These are phyloP conservation scores for Pristionchus exspectatus DNA, from an alignment of 2,888 invertebrate species.

Conservation along the genomic window DNA sequence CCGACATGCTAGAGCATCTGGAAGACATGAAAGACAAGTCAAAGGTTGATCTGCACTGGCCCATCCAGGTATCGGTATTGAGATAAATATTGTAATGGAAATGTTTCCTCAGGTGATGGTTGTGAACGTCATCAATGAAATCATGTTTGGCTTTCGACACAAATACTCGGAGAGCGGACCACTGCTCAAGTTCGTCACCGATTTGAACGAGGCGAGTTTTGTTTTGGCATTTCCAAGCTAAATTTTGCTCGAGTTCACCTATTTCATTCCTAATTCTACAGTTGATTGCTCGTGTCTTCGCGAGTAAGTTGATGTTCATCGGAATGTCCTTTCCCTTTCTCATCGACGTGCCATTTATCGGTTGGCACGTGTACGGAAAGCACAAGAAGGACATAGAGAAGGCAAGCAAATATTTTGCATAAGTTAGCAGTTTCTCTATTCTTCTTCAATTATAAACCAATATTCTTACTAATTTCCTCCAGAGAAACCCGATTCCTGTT, in stretches of 20 bases:
- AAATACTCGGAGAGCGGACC: constrained; percentile 5
- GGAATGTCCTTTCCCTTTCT: constrained; percentile 29
- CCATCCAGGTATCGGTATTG: background rate
- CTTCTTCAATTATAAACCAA: too few relatives aligned
- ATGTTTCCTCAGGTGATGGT: constrained; percentile 9
- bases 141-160: constrained; percentile 31
- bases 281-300: constrained; percentile 11
- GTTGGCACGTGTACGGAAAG: constrained; percentile 24
- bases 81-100: background rate
- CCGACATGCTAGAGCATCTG: constrained; percentile 17
- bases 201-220: constrained; percentile 11
- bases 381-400: background rate
- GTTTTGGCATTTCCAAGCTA: background rate
- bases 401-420: background rate
- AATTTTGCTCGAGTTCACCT: background rate
- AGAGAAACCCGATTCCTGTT: background rate
- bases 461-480: too few relatives aligned
- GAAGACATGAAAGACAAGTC: background rate
- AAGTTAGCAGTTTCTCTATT: too few relatives aligned
- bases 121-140: constrained; percentile 37
- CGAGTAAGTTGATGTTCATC: constrained; percentile 19
- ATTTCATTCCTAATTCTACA: background rate
- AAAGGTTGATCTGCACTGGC: constrained; percentile 30
- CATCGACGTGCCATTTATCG: constrained; percentile 9
- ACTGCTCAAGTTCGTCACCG: constrained; percentile 27